These are phyloP conservation scores for Tribolium freemani DNA, from an alignment of 2,888 invertebrate genomes.

Conservation along the genomic window DNA sequence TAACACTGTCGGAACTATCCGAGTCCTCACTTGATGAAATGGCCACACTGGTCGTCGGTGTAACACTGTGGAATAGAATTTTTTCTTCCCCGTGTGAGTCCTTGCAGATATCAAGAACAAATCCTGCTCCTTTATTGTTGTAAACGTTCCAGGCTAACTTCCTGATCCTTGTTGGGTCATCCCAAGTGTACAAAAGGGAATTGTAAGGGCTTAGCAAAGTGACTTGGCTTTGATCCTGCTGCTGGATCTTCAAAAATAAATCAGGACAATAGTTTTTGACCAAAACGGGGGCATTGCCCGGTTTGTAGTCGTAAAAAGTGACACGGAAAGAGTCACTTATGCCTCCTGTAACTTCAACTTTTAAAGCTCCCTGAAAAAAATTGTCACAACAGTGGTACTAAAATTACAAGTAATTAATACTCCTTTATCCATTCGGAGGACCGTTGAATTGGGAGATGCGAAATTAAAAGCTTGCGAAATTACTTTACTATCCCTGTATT, in stretches of 20 bases:
- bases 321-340: constrained; percentile 81
- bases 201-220: constrained; percentile 83
- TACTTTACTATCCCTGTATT: constrained; percentile 81
- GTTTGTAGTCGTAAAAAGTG: constrained; percentile 80
- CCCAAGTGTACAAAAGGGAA: constrained; percentile 87
- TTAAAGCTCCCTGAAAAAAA: constrained; percentile 74
- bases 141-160: constrained; percentile 86
- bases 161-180: constrained; percentile 82
- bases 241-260: constrained; percentile 84
- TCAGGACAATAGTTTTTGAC: constrained; percentile 89
- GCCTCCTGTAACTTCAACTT: constrained; percentile 82
- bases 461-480: constrained; percentile 85
- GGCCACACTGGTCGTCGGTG: constrained; percentile 67
- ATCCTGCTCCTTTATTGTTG: constrained; percentile 82
- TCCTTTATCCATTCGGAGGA: constrained; percentile 87
- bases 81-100: constrained; percentile 81
- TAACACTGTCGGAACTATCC: constrained; percentile 67
- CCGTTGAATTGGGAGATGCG: constrained; percentile 78
- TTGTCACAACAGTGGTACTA: background rate
- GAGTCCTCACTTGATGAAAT: constrained; percentile 73
- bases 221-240: constrained; percentile 75
- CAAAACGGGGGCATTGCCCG: constrained; percentile 86
- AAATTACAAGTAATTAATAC: constrained; percentile 69
- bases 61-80: constrained; percentile 80
- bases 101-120: constrained; percentile 79